Percentiles rank a stretch among this genome's conserved stretches.
These are phyloP conservation scores for Macquaria ambigua DNA, from an alignment of 2,113 vertebrate genomes.

Conservation along the genomic window DNA sequence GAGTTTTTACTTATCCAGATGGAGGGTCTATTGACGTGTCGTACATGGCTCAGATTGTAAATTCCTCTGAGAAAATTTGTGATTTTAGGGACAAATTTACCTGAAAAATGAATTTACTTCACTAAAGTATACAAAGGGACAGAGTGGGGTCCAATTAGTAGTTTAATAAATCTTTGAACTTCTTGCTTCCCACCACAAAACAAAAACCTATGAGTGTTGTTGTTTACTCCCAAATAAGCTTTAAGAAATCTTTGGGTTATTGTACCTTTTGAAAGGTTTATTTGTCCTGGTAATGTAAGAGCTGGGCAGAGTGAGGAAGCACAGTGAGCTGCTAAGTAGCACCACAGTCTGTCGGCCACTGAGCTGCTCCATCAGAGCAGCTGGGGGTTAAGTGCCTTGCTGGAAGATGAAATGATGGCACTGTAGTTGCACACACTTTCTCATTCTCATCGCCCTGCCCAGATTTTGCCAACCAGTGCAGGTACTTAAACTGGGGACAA, in stretches of 20 bases:
- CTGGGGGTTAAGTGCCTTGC: conserved; percentile 62
- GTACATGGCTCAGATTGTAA: not conserved
- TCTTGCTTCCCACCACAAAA: not conserved
- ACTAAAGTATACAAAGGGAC: not conserved
- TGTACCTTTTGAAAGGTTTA: conserved; percentile 7
- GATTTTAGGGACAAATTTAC: not conserved
- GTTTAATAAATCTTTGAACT: not conserved
- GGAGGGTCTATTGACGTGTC: not conserved
- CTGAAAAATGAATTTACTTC: not conserved
- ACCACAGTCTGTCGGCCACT: conserved; percentile 22
- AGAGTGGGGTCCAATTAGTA: not conserved
- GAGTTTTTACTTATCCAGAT: not conserved
- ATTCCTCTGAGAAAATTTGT: not conserved
- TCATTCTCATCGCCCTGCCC: conserved; percentile 16
- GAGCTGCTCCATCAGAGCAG: conserved; percentile 54
- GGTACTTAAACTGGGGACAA: conserved; percentile 47
- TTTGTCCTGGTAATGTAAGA: conserved; percentile 19
- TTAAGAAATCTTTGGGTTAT: not conserved
- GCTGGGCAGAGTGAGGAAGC: not conserved
- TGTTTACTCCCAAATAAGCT: not conserved
- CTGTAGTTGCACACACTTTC: conserved; percentile 36
- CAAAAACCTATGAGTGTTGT: no score
- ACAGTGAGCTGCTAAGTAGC: conserved; percentile 21
- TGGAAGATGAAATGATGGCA: conserved; percentile 48
- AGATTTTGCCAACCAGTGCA: conserved; percentile 36